These are phyloP conservation scores for Galago senegalensis DNA, from an alignment of 2,797 vertebrate genomes.

Conservation along the genomic window DNA sequence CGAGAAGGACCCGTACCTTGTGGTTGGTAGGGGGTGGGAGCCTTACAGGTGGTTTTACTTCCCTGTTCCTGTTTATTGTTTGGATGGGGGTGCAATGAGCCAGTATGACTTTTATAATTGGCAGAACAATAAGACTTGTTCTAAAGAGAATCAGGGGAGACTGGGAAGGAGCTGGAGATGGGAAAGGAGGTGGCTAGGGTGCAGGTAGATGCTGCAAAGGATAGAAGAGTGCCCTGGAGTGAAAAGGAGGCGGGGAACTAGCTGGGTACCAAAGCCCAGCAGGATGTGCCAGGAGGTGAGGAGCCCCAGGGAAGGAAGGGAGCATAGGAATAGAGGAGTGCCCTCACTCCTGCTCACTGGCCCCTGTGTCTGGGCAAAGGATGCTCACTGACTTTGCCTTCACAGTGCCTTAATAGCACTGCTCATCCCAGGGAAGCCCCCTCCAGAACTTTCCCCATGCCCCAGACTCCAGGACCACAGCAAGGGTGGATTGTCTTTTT, in stretches of 20 bases:
- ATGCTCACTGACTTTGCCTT: not conserved
- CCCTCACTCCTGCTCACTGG: not conserved
- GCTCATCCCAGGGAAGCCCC: not conserved
- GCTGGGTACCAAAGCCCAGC: not conserved
- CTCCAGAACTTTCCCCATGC: not conserved
- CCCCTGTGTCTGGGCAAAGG: not conserved
- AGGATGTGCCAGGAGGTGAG: accelerated
- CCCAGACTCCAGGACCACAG: not conserved
- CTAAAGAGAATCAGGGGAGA: not conserved
- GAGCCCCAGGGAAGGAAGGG: not conserved
- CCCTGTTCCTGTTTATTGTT: constrained; percentile 13
- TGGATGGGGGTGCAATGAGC: not conserved
- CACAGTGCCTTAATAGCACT: too few species aligned
- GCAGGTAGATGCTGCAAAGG: not conserved
- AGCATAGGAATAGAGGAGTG: accelerated
- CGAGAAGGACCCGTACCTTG: constrained; percentile 2
- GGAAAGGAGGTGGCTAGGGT: not conserved
- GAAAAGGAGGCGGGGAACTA: not conserved
- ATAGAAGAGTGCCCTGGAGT: not conserved
- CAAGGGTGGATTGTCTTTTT: not conserved
- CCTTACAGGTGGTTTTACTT: constrained; percentile 12
- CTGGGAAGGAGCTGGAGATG: not conserved
- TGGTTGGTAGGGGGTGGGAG: not conserved
- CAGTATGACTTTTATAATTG: constrained; percentile 52
- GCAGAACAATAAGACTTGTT: constrained; percentile 46